Base-by-base conservation (phyloP, 2,113 vertebrate species). In the Bos javanicus region DNA sequence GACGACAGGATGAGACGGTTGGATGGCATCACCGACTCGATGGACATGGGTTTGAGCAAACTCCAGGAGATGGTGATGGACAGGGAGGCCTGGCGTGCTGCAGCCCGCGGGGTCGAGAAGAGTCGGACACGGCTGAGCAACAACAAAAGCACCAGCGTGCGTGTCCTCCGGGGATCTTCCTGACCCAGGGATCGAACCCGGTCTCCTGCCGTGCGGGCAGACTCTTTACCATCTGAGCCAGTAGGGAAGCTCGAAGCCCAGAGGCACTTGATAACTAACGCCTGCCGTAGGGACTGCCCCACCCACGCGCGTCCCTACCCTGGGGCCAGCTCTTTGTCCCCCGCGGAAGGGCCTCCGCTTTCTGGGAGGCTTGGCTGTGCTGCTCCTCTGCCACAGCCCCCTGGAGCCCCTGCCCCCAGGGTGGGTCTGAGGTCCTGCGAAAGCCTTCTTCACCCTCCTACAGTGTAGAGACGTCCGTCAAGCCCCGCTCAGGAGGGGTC, bases 221-320 rank as follows among this genome's bases (percentile, higher is more conserved):
- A 71, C 23, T 39, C 67, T 23, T 39, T 3, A 39, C 67, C 10
- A 6, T 39, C 67, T 39, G 67, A 71, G 67, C 67, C 67, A 12
- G n/a, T 23, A 71, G 64, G 64, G 64, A 36, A 12, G n/a, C 64
- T 71, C 1, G 2, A 71, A 36, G n/a, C n/a, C 39, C 25, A 26
- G 13, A 16, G 26, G 82, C 62, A 6, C 30, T 10, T 7, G 33
- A 1, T 4, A 9, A 2, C 5, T 39, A 39, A 39, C n/a, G 21
- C 46, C 62, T 19, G 7, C 15, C 23, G 0, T 4, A 2, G 59
- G 39, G 9, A 26, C 67, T 28, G 67, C 4, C 43, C 43, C 23
- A 0, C 2, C 36, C 30, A 5, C 1, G 13, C 6, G 28, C 15
- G 6, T 7, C 57, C 26, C 19, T 9, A 36, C 7, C n/a, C 71